Conservation (phyloP, 2,797 vertebrate species). For the Cryptoblepharus egeriae region DNA sequence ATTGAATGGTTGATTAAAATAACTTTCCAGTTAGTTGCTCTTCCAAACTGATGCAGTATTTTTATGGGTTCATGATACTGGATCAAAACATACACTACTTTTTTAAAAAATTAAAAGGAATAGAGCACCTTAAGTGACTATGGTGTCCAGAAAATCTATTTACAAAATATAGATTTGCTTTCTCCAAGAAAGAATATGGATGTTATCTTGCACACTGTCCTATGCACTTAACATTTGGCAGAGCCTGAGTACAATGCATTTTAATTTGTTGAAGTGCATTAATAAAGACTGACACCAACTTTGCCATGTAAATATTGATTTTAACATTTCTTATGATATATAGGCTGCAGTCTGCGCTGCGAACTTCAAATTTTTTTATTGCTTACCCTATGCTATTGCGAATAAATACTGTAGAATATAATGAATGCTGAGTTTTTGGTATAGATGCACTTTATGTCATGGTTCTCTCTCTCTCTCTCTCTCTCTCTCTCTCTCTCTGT, state of each 20-base stretch:
- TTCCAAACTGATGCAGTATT: no score
- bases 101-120: not conserved
- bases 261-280: conserved; percentile 35
- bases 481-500: no score
- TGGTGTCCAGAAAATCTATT: not conserved
- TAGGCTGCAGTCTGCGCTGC: not conserved
- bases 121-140: not conserved
- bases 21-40: no score
- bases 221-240: conserved; percentile 14
- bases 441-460: not conserved
- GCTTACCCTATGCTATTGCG: conserved; percentile 3
- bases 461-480: no score
- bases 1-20: no score
- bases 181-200: conserved; percentile 16
- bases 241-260: not conserved
- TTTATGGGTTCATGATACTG: no score
- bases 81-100: no score
- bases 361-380: conserved; percentile 18
- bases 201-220: conserved; percentile 21
- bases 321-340: not conserved
- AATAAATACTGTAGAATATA: conserved; percentile 12
- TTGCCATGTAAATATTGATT: conserved; percentile 30
- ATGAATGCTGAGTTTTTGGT: conserved; percentile 13
- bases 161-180: conserved; percentile 2
- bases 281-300: conserved; percentile 1